These are phyloP conservation scores for Prunella himalayana DNA, from an alignment of 2,113 vertebrate genomes.

Conservation along the genomic window DNA sequence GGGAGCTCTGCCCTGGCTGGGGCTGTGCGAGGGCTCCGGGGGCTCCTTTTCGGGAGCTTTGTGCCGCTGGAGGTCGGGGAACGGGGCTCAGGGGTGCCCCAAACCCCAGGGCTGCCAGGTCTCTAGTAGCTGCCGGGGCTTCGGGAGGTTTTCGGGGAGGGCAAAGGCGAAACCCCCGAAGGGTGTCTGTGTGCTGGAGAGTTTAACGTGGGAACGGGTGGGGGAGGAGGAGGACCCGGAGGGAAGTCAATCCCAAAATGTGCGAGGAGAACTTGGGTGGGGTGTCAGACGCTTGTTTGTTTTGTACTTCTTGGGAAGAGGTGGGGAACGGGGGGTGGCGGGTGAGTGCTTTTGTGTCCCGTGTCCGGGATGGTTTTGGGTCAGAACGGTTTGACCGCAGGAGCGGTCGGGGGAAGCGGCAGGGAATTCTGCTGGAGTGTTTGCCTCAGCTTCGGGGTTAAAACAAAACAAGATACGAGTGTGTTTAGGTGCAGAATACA, in stretches of 20 bases:
- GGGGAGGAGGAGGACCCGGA: not conserved
- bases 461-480: not conserved
- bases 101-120: not conserved
- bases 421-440: not conserved
- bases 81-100: not conserved
- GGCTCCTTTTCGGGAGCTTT: not conserved
- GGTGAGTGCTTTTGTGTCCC: not conserved
- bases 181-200: not conserved
- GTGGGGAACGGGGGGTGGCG: not conserved
- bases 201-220: not conserved
- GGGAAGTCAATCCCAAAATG: not conserved
- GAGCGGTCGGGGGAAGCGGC: not conserved
- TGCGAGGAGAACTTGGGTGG: constrained; percentile 20
- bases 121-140: not conserved
- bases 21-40: not conserved
- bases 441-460: not conserved
- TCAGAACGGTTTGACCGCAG: not conserved
- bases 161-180: not conserved
- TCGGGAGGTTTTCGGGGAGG: not conserved
- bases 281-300: not conserved
- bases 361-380: not conserved
- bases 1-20: not conserved
- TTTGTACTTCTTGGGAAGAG: not conserved
- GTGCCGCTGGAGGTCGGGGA: not conserved
- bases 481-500: not conserved